A percentile compares a stretch with the other conserved stretches of the same genome.
These are phyloP conservation scores for Narcine bancroftii DNA, from an alignment of 2,113 vertebrate genomes.

Conservation along the genomic window DNA sequence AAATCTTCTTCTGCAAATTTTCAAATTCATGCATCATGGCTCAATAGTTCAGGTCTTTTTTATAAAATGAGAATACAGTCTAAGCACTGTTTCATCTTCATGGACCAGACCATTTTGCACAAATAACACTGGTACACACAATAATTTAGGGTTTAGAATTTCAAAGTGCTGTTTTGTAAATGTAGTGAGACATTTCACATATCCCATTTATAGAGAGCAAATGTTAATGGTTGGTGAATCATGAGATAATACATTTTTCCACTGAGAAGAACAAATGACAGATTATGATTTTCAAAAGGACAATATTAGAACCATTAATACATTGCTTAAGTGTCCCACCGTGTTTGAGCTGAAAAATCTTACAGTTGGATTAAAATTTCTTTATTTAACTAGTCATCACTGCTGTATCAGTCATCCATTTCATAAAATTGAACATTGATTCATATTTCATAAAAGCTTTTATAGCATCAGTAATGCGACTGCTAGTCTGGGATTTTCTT, in stretches of 20 bases:
- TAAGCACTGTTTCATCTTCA: too few species aligned
- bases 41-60: too few species aligned
- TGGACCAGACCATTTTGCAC: not conserved
- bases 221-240: not conserved
- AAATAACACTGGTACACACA: not conserved
- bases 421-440: slow-evolving; percentile 8
- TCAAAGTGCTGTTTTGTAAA: not conserved
- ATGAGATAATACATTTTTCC: not conserved
- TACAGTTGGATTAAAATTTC: not conserved
- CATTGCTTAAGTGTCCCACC: not conserved
- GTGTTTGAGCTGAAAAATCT: not conserved
- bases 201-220: not conserved
- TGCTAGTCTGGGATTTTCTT: not conserved
- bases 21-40: too few species aligned
- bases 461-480: not conserved
- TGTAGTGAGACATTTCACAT: not conserved
- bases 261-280: not conserved
- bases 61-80: too few species aligned
- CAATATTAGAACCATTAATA: slow-evolving; percentile 11
- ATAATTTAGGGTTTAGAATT: not conserved
- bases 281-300: not conserved
- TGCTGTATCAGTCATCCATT: slow-evolving; percentile 12
- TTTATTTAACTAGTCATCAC: slow-evolving; percentile 24
- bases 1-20: too few species aligned
- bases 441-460: not conserved